Percentiles rank a stretch among this genome's conserved stretches.
Evolutionary conservation across 2,888 invertebrate species (phyloP).

Genomic region (Malachius bipustulatus): DNA sequence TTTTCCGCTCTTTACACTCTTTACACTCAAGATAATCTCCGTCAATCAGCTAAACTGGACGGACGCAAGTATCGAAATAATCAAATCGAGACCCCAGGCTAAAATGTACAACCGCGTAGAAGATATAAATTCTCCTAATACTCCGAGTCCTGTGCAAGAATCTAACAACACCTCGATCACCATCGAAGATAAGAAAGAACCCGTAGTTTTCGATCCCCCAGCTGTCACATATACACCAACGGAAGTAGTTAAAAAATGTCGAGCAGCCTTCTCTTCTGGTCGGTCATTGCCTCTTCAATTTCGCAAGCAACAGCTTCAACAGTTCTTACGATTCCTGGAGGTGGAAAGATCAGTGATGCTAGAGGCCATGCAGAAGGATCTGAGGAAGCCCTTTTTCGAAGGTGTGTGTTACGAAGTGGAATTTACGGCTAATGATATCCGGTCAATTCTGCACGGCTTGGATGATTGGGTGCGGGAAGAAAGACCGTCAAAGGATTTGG

Average conservation of each 20-base stretch:
- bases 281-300: slow-evolving; percentile 68
- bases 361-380: slow-evolving; percentile 65
- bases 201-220: no score
- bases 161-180: no score
- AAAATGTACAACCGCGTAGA: no score
- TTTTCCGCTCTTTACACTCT: no score
- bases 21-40: no score
- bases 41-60: no score
- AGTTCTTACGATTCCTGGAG: slow-evolving; percentile 55
- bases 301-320: slow-evolving; percentile 45
- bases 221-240: no score
- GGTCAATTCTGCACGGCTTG: slow-evolving; percentile 52
- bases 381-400: slow-evolving; percentile 66
- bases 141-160: no score
- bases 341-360: slow-evolving; percentile 61
- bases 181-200: no score
- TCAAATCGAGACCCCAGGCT: no score
- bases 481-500: slow-evolving; percentile 52
- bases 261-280: slow-evolving; percentile 64
- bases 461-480: slow-evolving; percentile 69
- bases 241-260: slow-evolving; percentile 46
- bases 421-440: slow-evolving; percentile 60
- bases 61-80: no score
- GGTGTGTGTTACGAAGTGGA: slow-evolving; percentile 61
- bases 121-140: no score